phyloP scores from a whole-genome alignment of 2,113 vertebrate species.

The Xenopus borealis region DNA sequence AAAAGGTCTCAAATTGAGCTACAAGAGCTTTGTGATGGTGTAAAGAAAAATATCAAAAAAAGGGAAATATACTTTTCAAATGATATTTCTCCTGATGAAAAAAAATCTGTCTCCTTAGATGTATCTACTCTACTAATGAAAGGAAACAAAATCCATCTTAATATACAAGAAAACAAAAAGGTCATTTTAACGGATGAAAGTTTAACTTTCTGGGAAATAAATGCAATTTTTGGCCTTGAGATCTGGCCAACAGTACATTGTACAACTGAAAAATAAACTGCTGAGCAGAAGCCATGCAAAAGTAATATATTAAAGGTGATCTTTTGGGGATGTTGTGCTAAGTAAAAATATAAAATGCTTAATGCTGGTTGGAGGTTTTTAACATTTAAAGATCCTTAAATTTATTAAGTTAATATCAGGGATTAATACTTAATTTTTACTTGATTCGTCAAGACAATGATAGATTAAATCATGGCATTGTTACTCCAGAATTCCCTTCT shows the following conservation, averaged over 20 bases:
- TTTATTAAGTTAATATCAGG: too few species aligned
- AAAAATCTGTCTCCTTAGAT: background rate
- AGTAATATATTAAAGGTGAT: too few species aligned
- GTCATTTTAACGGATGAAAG: background rate
- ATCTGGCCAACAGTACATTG: background rate
- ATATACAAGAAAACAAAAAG: background rate
- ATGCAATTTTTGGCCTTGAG: background rate
- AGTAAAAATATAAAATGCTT: too few species aligned
- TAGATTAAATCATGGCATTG: too few species aligned
- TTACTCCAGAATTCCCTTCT: too few species aligned
- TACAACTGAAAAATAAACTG: too few species aligned
- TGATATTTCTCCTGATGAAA: background rate
- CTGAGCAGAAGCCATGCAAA: too few species aligned
- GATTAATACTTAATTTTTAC: too few species aligned
- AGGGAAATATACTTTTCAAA: background rate
- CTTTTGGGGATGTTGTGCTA: too few species aligned
- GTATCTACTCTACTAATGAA: background rate
- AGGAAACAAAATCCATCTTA: background rate
- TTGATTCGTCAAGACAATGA: too few species aligned
- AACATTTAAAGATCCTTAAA: too few species aligned
- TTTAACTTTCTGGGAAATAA: background rate
- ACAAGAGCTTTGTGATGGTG: background rate
- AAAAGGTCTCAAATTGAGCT: background rate
- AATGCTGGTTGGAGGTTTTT: too few species aligned
- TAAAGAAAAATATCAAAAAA: background rate